phyloP scores from a whole-genome alignment of 2,113 vertebrate genomes.

The Coryphaenoides rupestris region DNA sequence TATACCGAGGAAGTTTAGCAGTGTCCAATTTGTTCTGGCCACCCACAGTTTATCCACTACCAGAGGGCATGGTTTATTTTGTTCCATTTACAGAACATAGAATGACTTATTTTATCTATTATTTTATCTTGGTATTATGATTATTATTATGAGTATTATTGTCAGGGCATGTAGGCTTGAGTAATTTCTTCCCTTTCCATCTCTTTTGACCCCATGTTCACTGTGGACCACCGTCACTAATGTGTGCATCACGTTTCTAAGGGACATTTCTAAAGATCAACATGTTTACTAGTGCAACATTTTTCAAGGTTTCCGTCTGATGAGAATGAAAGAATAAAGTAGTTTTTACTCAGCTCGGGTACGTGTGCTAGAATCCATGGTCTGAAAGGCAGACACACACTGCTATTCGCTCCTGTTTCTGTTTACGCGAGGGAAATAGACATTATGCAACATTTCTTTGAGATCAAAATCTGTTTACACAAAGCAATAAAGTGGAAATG shows the following conservation, averaged over 20 bases:
- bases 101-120: not conserved
- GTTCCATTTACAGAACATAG: conserved; percentile 33
- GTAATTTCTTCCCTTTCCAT: conserved; percentile 42
- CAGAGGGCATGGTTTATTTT: conserved; percentile 53
- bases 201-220: conserved; percentile 47
- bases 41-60: conserved; percentile 24
- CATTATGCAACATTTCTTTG: too few species aligned
- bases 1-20: conserved; percentile 31
- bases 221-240: conserved; percentile 59
- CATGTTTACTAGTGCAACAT: conserved; percentile 68
- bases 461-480: too few species aligned
- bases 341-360: conserved; percentile 66
- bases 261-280: conserved; percentile 65
- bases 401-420: too few species aligned
- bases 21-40: conserved; percentile 38
- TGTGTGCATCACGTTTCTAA: conserved; percentile 67
- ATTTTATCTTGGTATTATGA: not conserved
- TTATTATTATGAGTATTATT: conserved; percentile 49
- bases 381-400: too few species aligned
- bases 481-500: too few species aligned
- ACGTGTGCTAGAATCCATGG: too few species aligned
- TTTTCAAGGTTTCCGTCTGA: conserved; percentile 69
- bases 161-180: conserved; percentile 65
- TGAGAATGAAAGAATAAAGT: conserved; percentile 74
- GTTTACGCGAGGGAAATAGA: too few species aligned